A percentile compares a stretch with the other conserved stretches of the same genome.
Conservation (phyloP, 1,140 invertebrate genomes). For the Xylocopa sonorina region DNA sequence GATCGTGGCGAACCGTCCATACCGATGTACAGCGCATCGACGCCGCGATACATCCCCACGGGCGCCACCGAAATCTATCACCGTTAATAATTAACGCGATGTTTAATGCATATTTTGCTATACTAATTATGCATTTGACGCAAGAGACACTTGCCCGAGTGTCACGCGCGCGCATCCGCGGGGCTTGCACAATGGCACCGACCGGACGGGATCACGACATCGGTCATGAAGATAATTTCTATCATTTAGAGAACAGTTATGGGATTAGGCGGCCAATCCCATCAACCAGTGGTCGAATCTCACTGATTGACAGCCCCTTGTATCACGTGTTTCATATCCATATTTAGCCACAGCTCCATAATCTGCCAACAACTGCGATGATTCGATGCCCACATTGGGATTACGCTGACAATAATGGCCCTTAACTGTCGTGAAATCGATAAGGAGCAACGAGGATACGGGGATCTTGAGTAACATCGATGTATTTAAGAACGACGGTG, state of each 20-base stretch:
- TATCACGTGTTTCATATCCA: conserved; percentile 37
- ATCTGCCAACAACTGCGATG: conserved; percentile 14
- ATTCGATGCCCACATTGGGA: conserved; percentile 16
- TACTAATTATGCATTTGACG: conserved; percentile 9
- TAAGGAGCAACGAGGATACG: not conserved
- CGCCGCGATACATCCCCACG: not conserved
- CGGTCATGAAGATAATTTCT: conserved; percentile 40
- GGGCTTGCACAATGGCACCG: not conserved
- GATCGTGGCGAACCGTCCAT: not conserved
- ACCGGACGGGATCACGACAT: conserved; percentile 12
- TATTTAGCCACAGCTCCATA: conserved; percentile 29
- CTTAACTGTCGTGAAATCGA: conserved; percentile 30
- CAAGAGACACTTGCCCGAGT: not conserved
- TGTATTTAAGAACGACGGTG: too few species aligned
- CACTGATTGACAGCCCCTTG: conserved; percentile 24
- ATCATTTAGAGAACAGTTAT: conserved; percentile 15
- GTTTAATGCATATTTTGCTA: conserved; percentile 30
- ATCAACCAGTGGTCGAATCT: conserved; percentile 20
- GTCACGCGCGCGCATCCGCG: not conserved
- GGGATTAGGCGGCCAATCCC: conserved; percentile 1
- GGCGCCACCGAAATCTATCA: not conserved
- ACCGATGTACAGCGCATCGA: not conserved
- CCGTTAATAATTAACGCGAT: conserved; percentile 9
- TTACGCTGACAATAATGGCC: conserved; percentile 40
- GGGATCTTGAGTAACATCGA: too few species aligned